Conservation (phyloP, 1,140 invertebrate species). For the Daktulosphaira vitifoliae region DNA sequence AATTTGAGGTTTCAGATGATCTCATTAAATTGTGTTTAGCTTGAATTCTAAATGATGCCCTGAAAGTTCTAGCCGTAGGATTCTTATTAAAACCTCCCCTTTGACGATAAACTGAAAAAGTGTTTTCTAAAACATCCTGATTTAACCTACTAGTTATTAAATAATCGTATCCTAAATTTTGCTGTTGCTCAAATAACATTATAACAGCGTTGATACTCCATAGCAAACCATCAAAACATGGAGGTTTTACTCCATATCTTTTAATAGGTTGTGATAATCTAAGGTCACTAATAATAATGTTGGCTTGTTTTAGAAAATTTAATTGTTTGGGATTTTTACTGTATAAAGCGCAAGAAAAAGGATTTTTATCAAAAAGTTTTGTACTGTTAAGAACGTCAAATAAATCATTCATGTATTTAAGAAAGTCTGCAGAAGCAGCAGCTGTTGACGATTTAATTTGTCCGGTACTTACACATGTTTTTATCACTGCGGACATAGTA, state of each 20-base stretch:
- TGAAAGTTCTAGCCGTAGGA: not conserved
- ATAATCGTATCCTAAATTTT: not conserved
- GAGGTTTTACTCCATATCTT: not conserved
- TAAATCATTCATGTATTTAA: not conserved
- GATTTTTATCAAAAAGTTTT: not conserved
- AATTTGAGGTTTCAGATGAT: not conserved
- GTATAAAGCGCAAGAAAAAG: not conserved
- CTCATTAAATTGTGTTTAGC: constrained; percentile 10
- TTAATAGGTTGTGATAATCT: not conserved
- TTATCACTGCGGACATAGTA: not conserved
- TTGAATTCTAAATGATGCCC: not conserved
- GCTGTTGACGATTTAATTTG: constrained; percentile 9
- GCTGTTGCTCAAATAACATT: not conserved
- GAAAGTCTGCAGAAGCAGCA: not conserved
- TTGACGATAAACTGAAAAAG: constrained; percentile 3
- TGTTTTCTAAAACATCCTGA: constrained; percentile 9
- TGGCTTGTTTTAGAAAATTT: too few species aligned
- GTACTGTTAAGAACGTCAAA: not conserved
- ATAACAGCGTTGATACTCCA: not conserved
- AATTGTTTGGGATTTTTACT: not conserved
- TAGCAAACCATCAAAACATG: not conserved
- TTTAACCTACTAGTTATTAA: not conserved
- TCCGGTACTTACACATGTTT: not conserved
- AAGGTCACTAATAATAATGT: too few species aligned
- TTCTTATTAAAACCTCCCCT: not conserved